These are phyloP conservation scores for Ornithoptera alexandrae DNA, from an alignment of 2,888 invertebrate species.

Conservation along the genomic window DNA sequence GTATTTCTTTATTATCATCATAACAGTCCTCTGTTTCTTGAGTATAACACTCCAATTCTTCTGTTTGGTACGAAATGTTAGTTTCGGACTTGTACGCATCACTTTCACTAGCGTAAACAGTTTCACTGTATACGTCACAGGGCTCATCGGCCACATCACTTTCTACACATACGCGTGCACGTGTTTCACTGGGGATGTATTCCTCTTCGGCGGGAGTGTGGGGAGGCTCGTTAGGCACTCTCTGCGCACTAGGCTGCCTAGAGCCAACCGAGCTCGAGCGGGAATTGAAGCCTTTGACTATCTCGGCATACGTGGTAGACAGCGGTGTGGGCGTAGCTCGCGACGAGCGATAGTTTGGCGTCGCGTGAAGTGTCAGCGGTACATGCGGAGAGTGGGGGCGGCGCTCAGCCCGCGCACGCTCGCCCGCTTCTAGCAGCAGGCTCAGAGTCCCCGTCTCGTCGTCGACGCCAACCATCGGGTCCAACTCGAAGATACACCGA, in stretches of 20 bases:
- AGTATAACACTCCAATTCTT: slow-evolving; percentile 38
- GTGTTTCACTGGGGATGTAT: slow-evolving; percentile 41
- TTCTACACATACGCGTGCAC: slow-evolving; percentile 48
- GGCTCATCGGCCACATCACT: slow-evolving; percentile 45
- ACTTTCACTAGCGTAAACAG: slow-evolving; percentile 64
- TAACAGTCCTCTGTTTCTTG: slow-evolving; percentile 41
- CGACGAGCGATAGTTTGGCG: slow-evolving; percentile 70
- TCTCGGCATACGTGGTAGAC: slow-evolving; percentile 88
- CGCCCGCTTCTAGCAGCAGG: slow-evolving; percentile 59
- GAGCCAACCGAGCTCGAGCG: slow-evolving; percentile 61
- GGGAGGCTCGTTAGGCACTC: slow-evolving; percentile 32
- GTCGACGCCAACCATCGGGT: slow-evolving; percentile 84
- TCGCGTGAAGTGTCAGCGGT: slow-evolving; percentile 66
- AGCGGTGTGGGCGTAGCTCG: slow-evolving; percentile 67
- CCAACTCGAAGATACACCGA: slow-evolving; percentile 86
- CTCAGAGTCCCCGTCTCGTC: slow-evolving; percentile 83
- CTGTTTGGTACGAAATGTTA: slow-evolving; percentile 44
- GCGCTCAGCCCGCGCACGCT: slow-evolving; percentile 59
- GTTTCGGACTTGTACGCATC: slow-evolving; percentile 52
- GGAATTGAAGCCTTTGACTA: slow-evolving; percentile 82
- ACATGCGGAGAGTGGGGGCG: slow-evolving; percentile 65
- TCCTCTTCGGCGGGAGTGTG: slow-evolving; percentile 37
- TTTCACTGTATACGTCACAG: slow-evolving; percentile 51
- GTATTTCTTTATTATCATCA: slow-evolving; percentile 40
- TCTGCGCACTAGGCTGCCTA: slow-evolving; percentile 45